phyloP scores from a whole-genome alignment of 1,140 invertebrate species.

The Zaprionus vittiger region DNA sequence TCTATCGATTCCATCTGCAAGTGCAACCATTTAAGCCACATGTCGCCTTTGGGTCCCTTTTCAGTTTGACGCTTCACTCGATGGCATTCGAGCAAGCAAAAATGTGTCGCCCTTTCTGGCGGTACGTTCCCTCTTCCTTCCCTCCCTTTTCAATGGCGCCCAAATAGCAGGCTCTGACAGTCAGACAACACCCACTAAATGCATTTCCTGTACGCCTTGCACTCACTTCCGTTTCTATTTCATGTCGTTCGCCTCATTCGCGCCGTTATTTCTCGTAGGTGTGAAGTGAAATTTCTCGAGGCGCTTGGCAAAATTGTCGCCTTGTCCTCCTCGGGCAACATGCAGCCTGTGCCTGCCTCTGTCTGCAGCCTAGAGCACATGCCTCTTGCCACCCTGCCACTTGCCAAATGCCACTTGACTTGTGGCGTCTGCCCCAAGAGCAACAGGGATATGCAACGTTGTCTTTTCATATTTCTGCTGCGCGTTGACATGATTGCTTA shows the following conservation, averaged over 20 bases:
- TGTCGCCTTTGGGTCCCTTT: constrained; percentile 42
- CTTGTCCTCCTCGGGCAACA: constrained; percentile 9
- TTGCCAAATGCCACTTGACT: constrained; percentile 51
- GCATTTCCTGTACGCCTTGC: constrained; percentile 67
- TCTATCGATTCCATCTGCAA: neutral
- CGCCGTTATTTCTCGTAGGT: constrained; percentile 55
- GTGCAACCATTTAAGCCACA: constrained; percentile 31
- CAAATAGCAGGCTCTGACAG: constrained; percentile 10
- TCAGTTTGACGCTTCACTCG: constrained; percentile 47
- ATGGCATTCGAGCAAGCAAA: constrained; percentile 51
- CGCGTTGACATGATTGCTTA: constrained; percentile 80
- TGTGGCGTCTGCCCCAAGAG: constrained; percentile 39
- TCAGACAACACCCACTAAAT: constrained; percentile 36
- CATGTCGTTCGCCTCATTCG: constrained; percentile 25
- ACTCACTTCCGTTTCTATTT: constrained; percentile 74
- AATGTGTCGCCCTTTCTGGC: constrained; percentile 53
- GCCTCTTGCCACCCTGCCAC: constrained; percentile 30
- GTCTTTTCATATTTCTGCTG: constrained; percentile 64
- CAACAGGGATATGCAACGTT: constrained; percentile 29
- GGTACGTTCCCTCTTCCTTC: neutral
- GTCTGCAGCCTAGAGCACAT: constrained; percentile 1
- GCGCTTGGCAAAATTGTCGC: constrained; percentile 42
- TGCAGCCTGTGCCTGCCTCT: neutral
- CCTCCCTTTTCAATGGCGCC: constrained; percentile 3
- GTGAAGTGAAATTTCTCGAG: constrained; percentile 67